phyloP scores from a whole-genome alignment of 2,888 invertebrate species.

The Gari tellinella region DNA sequence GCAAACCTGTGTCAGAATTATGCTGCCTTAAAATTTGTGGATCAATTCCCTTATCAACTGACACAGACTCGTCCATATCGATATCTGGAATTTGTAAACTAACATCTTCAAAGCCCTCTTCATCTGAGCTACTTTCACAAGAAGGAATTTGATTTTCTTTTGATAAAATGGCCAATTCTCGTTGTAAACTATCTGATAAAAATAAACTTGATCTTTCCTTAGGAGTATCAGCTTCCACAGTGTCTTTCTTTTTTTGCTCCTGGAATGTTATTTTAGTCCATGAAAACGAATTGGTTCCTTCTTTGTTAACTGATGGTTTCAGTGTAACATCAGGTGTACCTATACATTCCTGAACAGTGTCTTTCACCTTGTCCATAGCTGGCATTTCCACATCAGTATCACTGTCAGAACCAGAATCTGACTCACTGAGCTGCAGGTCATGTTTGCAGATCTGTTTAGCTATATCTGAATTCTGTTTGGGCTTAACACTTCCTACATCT shows the following conservation, averaged over 20 bases:
- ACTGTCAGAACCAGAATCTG: neutral
- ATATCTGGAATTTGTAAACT: neutral
- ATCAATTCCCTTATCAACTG: neutral
- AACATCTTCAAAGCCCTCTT: neutral
- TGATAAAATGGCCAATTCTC: neutral
- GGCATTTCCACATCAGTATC: neutral
- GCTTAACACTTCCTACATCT: neutral
- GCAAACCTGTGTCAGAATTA: neutral
- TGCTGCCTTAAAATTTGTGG: neutral
- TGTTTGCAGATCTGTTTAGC: neutral
- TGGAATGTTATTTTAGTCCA: no score
- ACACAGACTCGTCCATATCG: neutral
- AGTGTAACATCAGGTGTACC: neutral
- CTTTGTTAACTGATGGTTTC: neutral
- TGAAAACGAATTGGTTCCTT: neutral
- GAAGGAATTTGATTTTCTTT: neutral
- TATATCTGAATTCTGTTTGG: neutral
- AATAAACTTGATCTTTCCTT: no score
- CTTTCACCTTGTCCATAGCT: neutral
- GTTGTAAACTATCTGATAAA: no score
- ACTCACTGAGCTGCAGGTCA: conserved; percentile 13
- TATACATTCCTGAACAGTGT: no score
- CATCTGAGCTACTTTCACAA: neutral
- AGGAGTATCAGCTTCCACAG: no score
- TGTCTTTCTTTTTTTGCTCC: no score